phyloP scores from a whole-genome alignment of 2,113 vertebrate genomes.

The Synodontis membranacea region DNA sequence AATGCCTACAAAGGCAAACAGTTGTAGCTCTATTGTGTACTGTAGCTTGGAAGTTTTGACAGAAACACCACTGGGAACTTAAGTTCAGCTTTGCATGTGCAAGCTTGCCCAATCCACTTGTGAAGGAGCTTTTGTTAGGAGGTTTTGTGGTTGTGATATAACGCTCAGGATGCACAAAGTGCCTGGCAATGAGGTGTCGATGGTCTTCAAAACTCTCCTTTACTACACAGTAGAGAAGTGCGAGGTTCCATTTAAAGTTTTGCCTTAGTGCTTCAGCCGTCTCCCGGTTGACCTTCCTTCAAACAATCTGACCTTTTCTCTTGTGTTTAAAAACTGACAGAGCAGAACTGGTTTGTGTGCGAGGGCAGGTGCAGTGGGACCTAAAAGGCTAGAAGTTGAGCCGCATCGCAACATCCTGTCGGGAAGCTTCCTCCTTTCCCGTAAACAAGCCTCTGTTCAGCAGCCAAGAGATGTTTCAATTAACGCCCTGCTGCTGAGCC shows the following conservation, averaged over 20 bases:
- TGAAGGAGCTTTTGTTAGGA: slow-evolving; percentile 4
- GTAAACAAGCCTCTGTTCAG: slow-evolving; percentile 34
- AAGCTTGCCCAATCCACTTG: slow-evolving; percentile 8
- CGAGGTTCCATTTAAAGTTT: slow-evolving; percentile 8
- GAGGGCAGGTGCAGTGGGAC: not conserved
- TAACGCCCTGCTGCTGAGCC: slow-evolving; percentile 30
- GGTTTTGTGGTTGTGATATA: not conserved
- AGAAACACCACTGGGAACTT: slow-evolving; percentile 10
- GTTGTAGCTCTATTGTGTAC: not conserved
- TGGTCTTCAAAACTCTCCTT: not conserved
- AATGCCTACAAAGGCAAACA: slow-evolving; percentile 6
- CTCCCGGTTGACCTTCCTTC: not conserved
- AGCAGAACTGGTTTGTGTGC: slow-evolving; percentile 9
- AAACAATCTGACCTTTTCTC: slow-evolving; percentile 9
- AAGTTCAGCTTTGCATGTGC: slow-evolving; percentile 22
- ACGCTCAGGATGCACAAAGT: not conserved
- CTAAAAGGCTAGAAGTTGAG: slow-evolving; percentile 2
- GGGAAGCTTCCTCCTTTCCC: slow-evolving; percentile 25
- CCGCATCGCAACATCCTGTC: not conserved
- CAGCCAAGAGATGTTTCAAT: slow-evolving; percentile 43
- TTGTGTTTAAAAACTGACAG: slow-evolving; percentile 5
- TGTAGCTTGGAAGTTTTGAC: not conserved
- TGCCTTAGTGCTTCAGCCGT: slow-evolving; percentile 1
- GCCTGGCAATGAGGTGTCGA: not conserved
- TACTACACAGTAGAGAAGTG: not conserved